Evolutionary conservation across 2,888 invertebrate genomes (phyloP).

Genomic region (Pomacea canaliculata): DNA sequence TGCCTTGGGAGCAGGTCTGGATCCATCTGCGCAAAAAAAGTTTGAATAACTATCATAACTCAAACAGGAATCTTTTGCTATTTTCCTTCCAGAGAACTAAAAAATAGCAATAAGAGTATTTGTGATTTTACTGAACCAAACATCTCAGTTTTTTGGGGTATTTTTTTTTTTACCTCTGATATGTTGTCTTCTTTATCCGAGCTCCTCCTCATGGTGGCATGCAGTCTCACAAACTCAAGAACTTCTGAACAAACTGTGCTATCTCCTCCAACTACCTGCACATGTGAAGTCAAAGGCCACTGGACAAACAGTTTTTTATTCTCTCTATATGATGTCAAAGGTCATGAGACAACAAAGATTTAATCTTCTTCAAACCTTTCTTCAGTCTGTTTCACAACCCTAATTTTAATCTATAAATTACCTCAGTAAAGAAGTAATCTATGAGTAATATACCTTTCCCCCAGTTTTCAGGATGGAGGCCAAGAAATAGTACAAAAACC

Average conservation of each 20-base stretch:
- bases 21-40: constrained; percentile 72
- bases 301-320: too few species aligned
- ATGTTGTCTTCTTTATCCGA: background rate
- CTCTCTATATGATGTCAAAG: too few species aligned
- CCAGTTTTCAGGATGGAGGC: constrained; percentile 64
- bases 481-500: constrained; percentile 85
- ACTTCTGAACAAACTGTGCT: constrained; percentile 58
- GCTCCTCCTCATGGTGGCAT: constrained; percentile 76
- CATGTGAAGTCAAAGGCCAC: background rate
- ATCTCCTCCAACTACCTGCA: constrained; percentile 44
- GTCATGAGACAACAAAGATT: too few species aligned
- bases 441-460: constrained; percentile 32
- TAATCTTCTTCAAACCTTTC: too few species aligned
- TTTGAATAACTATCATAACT: too few species aligned
- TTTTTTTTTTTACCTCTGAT: background rate
- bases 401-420: too few species aligned
- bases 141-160: too few species aligned
- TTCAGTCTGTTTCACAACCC: too few species aligned
- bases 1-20: constrained; percentile 85
- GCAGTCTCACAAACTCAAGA: constrained; percentile 71
- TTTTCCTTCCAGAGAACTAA: background rate
- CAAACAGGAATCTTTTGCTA: background rate
- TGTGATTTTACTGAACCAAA: too few species aligned
- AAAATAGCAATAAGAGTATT: background rate
- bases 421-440: too few species aligned